Base-by-base conservation (phyloP, 2,797 vertebrate species). In the Diplodus sargus region DNA sequence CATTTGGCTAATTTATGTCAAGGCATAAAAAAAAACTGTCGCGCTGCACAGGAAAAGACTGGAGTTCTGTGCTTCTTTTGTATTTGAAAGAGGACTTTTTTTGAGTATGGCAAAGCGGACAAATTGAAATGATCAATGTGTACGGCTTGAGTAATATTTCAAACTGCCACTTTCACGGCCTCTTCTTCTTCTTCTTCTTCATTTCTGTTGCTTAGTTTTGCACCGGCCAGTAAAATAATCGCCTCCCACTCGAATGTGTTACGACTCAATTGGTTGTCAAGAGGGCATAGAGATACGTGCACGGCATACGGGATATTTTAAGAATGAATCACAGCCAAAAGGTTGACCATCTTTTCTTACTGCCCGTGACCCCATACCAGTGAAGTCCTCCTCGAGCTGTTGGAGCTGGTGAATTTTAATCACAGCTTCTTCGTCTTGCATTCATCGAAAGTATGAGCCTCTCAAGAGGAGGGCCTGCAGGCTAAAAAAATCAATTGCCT, bases 1-100 rank as follows among this genome's bases (percentile, higher is more conserved):
- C 25, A 59, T 84, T 82, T 61, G 62, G 68, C 23, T 57, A 64
- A 78, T 87, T 83, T 70, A 74, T 81, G 57, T 76, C 23, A 28
- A 20, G 23, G 30, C 56, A 77, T 74, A 28, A 28, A 28, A 28
- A 25, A 25, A 62, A 72, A 39, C 39, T 39, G 39, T 39, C 51
- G 49, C 78, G 42, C 59, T 9, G 71, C 45, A 17, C 15, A 15
- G 58, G 1, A 7, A 61, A 67, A 68, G 43, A 30, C 56, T 34
- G 34, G 52, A 59, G 22, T 71, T 64, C 4, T 7, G 5, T 20
- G 30, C 9, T 70, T 16, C 18, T 45, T 34, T 69, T 56, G 34
- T 28, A 18, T 51, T 25, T 67, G 39, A 53, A 54, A 56, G 25
- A 20, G 1, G 16, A n/a, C 57, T 70, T 54, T 58, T 9, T 34